phyloP scores from a whole-genome alignment of 2,797 vertebrate genomes.

The Cyclura pinguis region DNA sequence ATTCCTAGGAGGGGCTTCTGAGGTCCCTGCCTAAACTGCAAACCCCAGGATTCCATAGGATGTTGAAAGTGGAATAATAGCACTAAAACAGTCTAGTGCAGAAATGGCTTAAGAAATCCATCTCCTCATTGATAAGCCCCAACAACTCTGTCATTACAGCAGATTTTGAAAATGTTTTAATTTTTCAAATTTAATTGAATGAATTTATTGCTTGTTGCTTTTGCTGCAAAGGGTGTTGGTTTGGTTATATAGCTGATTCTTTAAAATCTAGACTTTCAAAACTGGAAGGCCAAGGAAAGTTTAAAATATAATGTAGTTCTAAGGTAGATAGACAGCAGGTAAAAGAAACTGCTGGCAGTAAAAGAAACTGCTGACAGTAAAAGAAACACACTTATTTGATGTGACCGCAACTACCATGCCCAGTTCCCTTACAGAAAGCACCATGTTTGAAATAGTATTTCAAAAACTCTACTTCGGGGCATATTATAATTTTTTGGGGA shows the following conservation, averaged over 20 bases:
- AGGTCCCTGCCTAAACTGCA: no score
- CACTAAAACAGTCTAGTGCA: no score
- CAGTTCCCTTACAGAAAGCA: neutral
- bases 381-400: neutral
- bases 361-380: neutral
- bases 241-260: neutral
- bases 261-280: neutral
- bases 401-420: neutral
- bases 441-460: no score
- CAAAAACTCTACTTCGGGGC: no score
- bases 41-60: no score
- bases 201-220: neutral
- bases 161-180: neutral
- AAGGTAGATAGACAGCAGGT: neutral
- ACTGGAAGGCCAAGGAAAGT: neutral
- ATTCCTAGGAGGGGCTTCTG: no score
- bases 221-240: no score
- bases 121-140: neutral
- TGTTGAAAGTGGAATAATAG: no score
- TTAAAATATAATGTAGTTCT: neutral
- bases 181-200: neutral
- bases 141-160: neutral
- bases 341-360: no score
- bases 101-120: neutral
- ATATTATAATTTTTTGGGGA: no score